A percentile compares a stretch with the other conserved stretches of the same genome.
Conservation (phyloP, 2,797 vertebrate genomes). For the Phalanger gymnotis region DNA sequence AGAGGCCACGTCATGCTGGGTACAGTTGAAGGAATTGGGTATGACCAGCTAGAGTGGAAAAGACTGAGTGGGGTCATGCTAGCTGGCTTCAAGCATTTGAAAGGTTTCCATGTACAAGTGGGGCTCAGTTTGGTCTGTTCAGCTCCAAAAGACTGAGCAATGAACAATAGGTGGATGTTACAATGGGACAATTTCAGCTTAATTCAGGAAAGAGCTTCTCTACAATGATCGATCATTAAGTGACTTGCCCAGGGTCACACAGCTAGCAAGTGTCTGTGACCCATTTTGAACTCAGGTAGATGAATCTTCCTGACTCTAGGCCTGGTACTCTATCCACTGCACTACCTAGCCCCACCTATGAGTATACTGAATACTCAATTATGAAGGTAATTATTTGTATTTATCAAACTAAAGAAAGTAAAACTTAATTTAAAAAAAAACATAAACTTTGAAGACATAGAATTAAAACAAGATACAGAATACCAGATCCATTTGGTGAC, state of each 20-base stretch:
- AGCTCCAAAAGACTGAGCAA: too few species aligned
- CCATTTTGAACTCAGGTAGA: too few species aligned
- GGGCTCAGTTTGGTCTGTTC: too few species aligned
- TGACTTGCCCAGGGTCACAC: too few species aligned
- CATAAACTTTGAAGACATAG: background rate
- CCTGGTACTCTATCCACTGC: too few species aligned
- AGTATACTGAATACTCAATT: background rate
- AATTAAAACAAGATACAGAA: background rate
- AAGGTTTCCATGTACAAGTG: too few species aligned
- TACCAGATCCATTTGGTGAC: background rate
- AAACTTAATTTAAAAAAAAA: background rate
- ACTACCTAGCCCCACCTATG: too few species aligned
- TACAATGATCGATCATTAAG: background rate
- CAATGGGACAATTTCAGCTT: background rate
- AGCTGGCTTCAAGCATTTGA: too few species aligned
- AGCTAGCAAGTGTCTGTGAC: too few species aligned
- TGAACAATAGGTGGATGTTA: background rate
- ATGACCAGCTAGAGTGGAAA: too few species aligned
- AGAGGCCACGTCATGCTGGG: background rate
- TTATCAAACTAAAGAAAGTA: background rate
- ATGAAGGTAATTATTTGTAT: background rate
- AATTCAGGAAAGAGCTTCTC: too few species aligned
- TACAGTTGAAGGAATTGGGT: background rate
- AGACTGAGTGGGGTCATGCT: background rate
- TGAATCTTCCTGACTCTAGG: too few species aligned